Percentiles rank a stretch among this genome's conserved stretches.
These are phyloP conservation scores for Tetramorium alpestre DNA, from an alignment of 1,140 invertebrate genomes.

Conservation along the genomic window DNA sequence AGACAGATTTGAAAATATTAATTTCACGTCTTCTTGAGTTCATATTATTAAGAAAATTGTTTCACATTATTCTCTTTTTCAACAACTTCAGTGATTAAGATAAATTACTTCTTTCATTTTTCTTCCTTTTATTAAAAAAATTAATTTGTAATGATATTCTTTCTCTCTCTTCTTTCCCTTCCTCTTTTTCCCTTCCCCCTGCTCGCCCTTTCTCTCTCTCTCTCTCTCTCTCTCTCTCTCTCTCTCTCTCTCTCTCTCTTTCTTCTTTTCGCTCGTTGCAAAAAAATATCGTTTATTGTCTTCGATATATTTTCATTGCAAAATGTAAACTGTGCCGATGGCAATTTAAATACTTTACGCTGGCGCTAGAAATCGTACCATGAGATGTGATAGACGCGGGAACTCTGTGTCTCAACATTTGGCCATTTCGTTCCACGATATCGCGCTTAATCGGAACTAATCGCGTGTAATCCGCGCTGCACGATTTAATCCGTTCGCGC, in stretches of 20 bases:
- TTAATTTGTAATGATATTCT: not conserved
- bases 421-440: slow-evolving; percentile 12
- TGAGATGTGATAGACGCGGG: not conserved
- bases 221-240: not conserved
- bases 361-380: not conserved
- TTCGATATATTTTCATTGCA: not conserved
- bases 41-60: slow-evolving; percentile 11
- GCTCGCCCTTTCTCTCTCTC: not conserved
- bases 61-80: not conserved
- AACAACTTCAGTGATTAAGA: not conserved
- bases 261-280: not conserved
- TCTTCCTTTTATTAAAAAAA: not conserved
- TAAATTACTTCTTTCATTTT: not conserved
- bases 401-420: not conserved
- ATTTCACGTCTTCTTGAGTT: not conserved
- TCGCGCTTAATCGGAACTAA: slow-evolving; percentile 43
- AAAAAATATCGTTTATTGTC: not conserved
- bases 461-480: slow-evolving; percentile 37
- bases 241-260: not conserved
- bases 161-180: not conserved
- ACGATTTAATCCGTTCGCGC: slow-evolving; percentile 47
- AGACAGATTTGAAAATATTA: not conserved
- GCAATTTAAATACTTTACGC: not conserved
- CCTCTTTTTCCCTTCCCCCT: not conserved
- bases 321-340: not conserved